These are phyloP conservation scores for Petrocephalus schoutedeni DNA, from an alignment of 2,797 vertebrate species.

Conservation along the genomic window DNA sequence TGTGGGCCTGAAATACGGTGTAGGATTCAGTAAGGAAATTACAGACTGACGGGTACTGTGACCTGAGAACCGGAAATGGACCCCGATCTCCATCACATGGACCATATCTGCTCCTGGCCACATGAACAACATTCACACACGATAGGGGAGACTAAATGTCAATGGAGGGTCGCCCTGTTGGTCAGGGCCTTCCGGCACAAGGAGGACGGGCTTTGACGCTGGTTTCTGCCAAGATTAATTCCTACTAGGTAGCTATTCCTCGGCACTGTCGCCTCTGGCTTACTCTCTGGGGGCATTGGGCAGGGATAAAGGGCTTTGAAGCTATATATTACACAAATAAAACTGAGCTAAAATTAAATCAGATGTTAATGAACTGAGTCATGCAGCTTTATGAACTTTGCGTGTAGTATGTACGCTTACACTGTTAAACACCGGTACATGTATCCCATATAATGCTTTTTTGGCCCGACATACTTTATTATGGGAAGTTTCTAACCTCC, in stretches of 20 bases:
- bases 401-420: not conserved
- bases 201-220: not conserved
- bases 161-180: not conserved
- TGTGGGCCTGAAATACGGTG: not conserved
- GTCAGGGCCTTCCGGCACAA: not conserved
- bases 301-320: not conserved
- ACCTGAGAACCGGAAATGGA: not conserved
- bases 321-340: not conserved
- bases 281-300: not conserved
- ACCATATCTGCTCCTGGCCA: not conserved
- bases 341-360: not conserved
- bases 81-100: not conserved
- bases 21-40: too few species aligned
- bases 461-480: not conserved
- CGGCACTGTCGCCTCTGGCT: not conserved
- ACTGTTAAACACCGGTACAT: not conserved
- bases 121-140: not conserved
- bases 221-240: not conserved
- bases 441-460: too few species aligned
- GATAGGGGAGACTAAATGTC: not conserved
- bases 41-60: not conserved
- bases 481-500: not conserved
- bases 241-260: not conserved
- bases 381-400: not conserved
- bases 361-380: not conserved